phyloP scores from a whole-genome alignment of 2,797 vertebrate genomes.

The Paramormyrops hopkinsi region DNA sequence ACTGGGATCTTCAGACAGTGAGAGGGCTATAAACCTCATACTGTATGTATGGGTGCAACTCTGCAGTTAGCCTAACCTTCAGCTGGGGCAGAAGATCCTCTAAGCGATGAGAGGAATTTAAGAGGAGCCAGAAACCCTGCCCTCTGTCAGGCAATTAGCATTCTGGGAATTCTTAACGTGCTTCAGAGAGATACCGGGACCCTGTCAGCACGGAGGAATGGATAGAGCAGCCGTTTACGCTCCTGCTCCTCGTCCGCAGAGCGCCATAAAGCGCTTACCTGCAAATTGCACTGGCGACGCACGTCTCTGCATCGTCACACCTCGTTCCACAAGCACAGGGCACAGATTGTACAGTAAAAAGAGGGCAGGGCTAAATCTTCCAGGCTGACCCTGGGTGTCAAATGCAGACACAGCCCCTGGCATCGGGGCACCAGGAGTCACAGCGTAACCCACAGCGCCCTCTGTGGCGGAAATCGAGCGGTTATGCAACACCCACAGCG shows the following conservation, averaged over 20 bases:
- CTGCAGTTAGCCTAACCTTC: background rate
- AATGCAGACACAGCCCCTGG: constrained; percentile 26
- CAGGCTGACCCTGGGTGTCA: constrained; percentile 23
- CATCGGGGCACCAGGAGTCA: background rate
- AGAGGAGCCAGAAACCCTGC: constrained; percentile 25
- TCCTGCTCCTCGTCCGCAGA: background rate
- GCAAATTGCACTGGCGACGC: background rate
- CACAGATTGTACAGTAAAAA: background rate
- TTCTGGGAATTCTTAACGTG: constrained; percentile 59
- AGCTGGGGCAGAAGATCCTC: background rate
- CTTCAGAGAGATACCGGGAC: background rate
- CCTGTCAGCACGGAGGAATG: background rate
- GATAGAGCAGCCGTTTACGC: background rate
- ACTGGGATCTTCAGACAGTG: background rate
- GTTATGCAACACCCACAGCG: background rate
- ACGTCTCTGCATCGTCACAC: background rate
- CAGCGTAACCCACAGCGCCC: constrained; percentile 17
- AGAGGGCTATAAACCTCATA: background rate
- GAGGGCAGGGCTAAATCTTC: constrained; percentile 3
- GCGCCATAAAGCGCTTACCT: too few relatives aligned
- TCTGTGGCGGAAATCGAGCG: background rate
- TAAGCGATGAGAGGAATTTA: background rate
- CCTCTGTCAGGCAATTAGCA: constrained; percentile 57
- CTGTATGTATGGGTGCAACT: background rate
- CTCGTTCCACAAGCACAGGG: background rate